phyloP scores from a whole-genome alignment of 2,797 vertebrate genomes.

The Lemur catta region DNA sequence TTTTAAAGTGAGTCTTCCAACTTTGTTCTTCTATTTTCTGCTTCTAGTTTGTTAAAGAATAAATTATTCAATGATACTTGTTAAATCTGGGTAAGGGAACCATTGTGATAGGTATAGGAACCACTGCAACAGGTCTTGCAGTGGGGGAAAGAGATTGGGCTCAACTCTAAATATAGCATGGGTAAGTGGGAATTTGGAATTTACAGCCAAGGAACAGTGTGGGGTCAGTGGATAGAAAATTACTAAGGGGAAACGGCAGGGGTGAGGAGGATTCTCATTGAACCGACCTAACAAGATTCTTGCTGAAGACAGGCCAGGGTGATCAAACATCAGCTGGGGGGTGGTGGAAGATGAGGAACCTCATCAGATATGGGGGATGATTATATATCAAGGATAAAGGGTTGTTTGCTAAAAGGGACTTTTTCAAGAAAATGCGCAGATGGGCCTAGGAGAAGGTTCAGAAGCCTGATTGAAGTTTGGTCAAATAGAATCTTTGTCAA shows the following conservation, averaged over 20 bases:
- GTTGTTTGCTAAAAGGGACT: not conserved
- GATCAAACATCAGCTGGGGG: not conserved
- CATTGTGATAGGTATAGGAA: no score
- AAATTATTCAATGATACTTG: not conserved
- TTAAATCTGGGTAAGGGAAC: not conserved
- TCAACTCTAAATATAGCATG: not conserved
- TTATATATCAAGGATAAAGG: not conserved
- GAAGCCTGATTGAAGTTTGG: not conserved
- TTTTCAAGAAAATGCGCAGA: not conserved
- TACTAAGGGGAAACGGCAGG: not conserved
- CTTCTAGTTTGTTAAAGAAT: not conserved
- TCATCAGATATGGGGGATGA: not conserved
- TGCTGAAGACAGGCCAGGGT: not conserved
- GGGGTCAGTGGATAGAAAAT: not conserved
- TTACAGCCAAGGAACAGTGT: not conserved
- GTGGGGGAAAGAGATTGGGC: not conserved
- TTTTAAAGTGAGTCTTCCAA: not conserved
- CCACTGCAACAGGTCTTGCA: not conserved
- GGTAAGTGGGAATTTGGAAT: no score
- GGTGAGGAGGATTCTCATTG: not conserved
- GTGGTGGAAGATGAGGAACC: not conserved
- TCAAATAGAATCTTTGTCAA: not conserved
- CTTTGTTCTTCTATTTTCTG: not conserved
- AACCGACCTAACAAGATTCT: not conserved
- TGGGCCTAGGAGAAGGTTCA: not conserved